Evolutionary conservation across 2,888 invertebrate species (phyloP), one percentile per base, ranked within the genome.

Genomic region (Epirrhoe alternata): DNA sequence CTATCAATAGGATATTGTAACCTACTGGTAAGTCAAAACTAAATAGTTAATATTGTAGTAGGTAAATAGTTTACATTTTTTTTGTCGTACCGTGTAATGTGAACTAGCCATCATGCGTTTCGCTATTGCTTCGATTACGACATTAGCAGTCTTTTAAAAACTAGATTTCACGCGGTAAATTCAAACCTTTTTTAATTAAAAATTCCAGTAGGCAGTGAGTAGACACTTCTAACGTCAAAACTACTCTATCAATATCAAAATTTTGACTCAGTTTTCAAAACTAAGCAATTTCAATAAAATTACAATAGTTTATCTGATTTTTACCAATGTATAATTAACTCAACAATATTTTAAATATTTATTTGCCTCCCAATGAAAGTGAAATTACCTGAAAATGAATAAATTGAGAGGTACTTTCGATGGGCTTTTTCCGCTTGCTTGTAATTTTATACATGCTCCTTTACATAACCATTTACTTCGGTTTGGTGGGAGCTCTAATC

Each of bases 351-450:
- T 14, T 14, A 47, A n/a, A 50, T n/a, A 16, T 17, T 33, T 14
- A 51, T 57, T 54, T 33, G 5, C 38, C 51, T 61, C 65, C 47
- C 52, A 61, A 65, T 65, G 64, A 56, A 66, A 56, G 55, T 58
- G 10, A 59, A 52, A 58, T 33, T 24, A 60, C 53, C 10, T 60
- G 49, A 69, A 67, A 60, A 73, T 71, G 71, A 47, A 35, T 49
- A 51, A 68, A 73, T 55, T 74, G 60, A 69, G 66, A 77, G 69
- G 64, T 54, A 53, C 64, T 56, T 70, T 77, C 57, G 58, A 92
- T 92, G 92, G 84, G 88, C 57, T 67, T 88, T 4, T 51, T 91
- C 61, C 88, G 90, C 61, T 71, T 81, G 50, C 55, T 88, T n/a
- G 75, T 88, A 31, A 76, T 90, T 54, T 14, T 83, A 45, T 92